Evolutionary conservation across 2,113 vertebrate genomes (phyloP).

Genomic region (Urocitellus parryii): DNA sequence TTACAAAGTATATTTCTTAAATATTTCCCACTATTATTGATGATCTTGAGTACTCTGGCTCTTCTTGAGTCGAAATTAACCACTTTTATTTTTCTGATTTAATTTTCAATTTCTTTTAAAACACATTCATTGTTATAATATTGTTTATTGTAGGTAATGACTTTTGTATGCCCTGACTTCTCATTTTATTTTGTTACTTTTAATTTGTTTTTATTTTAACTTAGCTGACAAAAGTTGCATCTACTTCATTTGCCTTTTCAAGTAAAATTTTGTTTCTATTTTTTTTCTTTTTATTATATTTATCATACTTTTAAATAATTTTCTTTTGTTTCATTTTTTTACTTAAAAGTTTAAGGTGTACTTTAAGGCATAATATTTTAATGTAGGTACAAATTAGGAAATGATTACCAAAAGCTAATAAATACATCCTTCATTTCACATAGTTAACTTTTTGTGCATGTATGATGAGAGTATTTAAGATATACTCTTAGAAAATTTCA

Average conservation of each 20-base stretch:
- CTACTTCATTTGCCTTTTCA: not conserved
- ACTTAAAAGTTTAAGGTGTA: not conserved
- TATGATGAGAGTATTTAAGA: not conserved
- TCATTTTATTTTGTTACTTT: not conserved
- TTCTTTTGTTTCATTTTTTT: not conserved
- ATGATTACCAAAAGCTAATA: no score
- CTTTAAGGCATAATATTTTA: not conserved
- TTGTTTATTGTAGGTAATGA: not conserved
- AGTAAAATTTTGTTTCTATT: not conserved
- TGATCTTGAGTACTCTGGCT: not conserved
- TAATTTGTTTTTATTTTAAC: not conserved
- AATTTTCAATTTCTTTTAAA: not conserved
- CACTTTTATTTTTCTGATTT: not conserved
- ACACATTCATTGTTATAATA: not conserved
- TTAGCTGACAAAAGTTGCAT: not conserved
- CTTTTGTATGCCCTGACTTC: not conserved
- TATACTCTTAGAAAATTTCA: not conserved
- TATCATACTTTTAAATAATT: not conserved
- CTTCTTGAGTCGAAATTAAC: not conserved
- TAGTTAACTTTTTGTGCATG: not conserved
- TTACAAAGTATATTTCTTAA: not conserved
- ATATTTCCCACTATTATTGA: not conserved
- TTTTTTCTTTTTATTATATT: not conserved
- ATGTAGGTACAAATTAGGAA: not conserved
- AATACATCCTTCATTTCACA: not conserved